phyloP scores from a whole-genome alignment of 2,797 vertebrate genomes.

The Dicrostonyx torquatus region DNA sequence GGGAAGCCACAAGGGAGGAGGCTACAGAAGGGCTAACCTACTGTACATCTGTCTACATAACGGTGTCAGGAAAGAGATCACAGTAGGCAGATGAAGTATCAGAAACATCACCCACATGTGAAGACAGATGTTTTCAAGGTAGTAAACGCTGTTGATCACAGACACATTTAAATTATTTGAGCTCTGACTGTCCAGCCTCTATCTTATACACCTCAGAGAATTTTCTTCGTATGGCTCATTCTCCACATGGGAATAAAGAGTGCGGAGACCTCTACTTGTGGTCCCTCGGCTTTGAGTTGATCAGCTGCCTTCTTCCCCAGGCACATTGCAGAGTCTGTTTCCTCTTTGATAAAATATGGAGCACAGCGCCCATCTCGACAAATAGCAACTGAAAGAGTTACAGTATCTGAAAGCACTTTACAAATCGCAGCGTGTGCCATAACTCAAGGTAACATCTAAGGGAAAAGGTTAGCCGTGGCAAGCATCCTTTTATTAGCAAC shows the following conservation, averaged over 20 bases:
- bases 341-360: background rate
- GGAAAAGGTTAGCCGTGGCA: background rate
- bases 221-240: background rate
- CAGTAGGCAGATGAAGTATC: background rate
- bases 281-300: background rate
- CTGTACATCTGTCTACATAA: background rate
- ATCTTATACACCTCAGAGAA: background rate
- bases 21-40: no score
- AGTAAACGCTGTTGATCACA: background rate
- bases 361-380: background rate
- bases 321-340: background rate
- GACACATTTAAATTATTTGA: slow-evolving; percentile 13
- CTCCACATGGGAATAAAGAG: background rate
- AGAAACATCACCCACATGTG: background rate
- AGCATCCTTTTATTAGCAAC: background rate
- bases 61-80: background rate
- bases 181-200: background rate
- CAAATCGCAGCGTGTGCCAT: background rate
- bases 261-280: background rate
- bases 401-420: background rate
- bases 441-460: background rate
- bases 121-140: background rate
- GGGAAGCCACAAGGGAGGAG: no score
- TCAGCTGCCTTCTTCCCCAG: background rate
- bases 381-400: background rate